phyloP scores from a whole-genome alignment of 2,888 invertebrate species.

The Eupithecia dodoneata region DNA sequence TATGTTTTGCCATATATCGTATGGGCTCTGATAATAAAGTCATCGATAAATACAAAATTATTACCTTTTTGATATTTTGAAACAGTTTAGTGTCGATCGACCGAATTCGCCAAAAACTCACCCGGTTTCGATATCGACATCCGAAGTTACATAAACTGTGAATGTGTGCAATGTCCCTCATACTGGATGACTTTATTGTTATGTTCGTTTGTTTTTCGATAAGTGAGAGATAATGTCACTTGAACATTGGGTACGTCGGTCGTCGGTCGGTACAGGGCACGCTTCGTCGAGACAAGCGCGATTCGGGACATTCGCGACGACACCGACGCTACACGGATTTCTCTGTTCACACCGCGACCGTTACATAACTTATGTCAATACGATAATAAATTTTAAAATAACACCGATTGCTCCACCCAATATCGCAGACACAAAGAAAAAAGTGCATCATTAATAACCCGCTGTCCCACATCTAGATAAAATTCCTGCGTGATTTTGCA shows the following conservation, averaged over 20 bases:
- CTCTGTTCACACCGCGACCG: slow-evolving; percentile 48
- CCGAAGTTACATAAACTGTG: slow-evolving; percentile 62
- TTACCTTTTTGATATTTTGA: slow-evolving; percentile 59
- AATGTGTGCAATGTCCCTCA: slow-evolving; percentile 51
- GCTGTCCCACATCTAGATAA: slow-evolving; percentile 61
- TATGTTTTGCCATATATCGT: slow-evolving; percentile 45
- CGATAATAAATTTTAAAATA: slow-evolving; percentile 62
- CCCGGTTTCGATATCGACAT: slow-evolving; percentile 59
- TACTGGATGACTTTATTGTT: slow-evolving; percentile 60
- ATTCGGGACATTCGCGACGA: slow-evolving; percentile 29
- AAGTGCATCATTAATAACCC: slow-evolving; percentile 59
- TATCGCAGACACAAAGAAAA: slow-evolving; percentile 53
- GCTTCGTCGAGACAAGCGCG: slow-evolving; percentile 35
- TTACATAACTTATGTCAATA: slow-evolving; percentile 63
- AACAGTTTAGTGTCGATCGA: slow-evolving; percentile 57
- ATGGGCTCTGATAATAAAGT: slow-evolving; percentile 48
- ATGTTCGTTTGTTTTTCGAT: slow-evolving; percentile 60
- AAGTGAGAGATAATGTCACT: slow-evolving; percentile 69
- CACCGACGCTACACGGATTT: slow-evolving; percentile 50
- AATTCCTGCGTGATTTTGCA: slow-evolving; percentile 62
- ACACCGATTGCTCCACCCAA: slow-evolving; percentile 58
- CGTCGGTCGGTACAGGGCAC: slow-evolving; percentile 38
- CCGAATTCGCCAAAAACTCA: slow-evolving; percentile 62
- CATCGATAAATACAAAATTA: slow-evolving; percentile 52
- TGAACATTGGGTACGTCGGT: slow-evolving; percentile 49